phyloP scores from a whole-genome alignment of 2,113 vertebrate genomes.

The Candoia aspera region DNA sequence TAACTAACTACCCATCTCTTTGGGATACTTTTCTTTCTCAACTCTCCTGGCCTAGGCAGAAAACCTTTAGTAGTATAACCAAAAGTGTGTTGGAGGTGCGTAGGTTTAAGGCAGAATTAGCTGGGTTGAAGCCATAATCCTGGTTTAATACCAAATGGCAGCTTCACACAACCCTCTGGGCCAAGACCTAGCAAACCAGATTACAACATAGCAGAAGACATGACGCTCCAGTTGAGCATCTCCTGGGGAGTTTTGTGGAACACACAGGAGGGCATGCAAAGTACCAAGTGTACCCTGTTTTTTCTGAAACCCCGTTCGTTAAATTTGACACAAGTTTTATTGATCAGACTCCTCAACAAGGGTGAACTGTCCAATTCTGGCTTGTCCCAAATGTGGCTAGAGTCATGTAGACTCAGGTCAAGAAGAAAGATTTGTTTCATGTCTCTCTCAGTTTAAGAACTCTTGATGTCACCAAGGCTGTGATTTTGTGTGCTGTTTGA shows the following conservation, averaged over 20 bases:
- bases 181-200: background rate
- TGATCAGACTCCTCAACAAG: background rate
- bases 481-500: background rate
- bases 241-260: background rate
- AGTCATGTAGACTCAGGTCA: background rate
- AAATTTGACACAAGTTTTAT: background rate
- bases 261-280: background rate
- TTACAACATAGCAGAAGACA: background rate
- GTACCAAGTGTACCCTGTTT: background rate
- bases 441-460: background rate
- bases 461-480: background rate
- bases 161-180: background rate
- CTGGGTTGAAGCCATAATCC: background rate
- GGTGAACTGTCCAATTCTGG: background rate
- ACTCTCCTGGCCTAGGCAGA: no score
- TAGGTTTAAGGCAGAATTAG: background rate
- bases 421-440: background rate
- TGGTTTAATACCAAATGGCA: background rate
- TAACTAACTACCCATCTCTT: background rate
- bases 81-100: background rate
- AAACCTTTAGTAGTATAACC: no score
- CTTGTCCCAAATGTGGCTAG: background rate
- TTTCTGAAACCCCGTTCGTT: background rate
- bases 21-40: no score
- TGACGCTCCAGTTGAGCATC: background rate